Evolutionary conservation across 1,140 invertebrate species (phyloP), one percentile per base, ranked within the genome.

Genomic region (Drosophila guanche): DNA sequence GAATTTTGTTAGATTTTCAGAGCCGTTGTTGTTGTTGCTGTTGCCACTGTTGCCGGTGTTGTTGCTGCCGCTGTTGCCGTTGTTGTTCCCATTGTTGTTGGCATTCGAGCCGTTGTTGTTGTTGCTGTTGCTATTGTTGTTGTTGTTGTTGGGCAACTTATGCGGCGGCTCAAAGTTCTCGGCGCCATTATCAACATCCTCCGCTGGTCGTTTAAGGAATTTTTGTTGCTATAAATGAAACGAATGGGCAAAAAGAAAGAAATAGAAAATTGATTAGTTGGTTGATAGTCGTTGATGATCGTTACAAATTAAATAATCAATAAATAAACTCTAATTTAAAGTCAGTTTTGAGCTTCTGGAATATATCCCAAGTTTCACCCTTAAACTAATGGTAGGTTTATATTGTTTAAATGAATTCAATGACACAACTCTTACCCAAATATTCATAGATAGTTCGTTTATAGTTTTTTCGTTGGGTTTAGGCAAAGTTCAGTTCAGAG

Each of bases 1-100:
- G 91, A 97, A 96, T 88, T 96, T 96, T 43, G 95, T 96, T 57
- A 96, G 93, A 56, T 93, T 94, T 71, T 95, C 94, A 50, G 89
- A 90, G 37, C 76, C 81, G 65, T 72, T 73, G 68, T 71, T 73
- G 80, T 58, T 79, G 54, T 50, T 56, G 42, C 37, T 90, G 86
- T 47, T 91, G 89, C 57, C 63, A 76, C 63, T 81, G 47, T 62
- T 61, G 29, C 27, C 90, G 33, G 33, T 12, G 86, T 52, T 91
- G 90, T 92, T 92, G 42, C 94, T 94, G 7, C 94, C 94, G 76
- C 58, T 68, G 43, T 79, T 78, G 25, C 60, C 55, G 14, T 61
- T 65, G 70, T 66, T 79, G n/a, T 55, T 92, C 68, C 60, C 88
- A 56, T 79, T 89, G 47, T 78, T 91, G 90, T 92, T 92, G 48